phyloP scores from a whole-genome alignment of 2,888 invertebrate species.

The Nomada flava region DNA sequence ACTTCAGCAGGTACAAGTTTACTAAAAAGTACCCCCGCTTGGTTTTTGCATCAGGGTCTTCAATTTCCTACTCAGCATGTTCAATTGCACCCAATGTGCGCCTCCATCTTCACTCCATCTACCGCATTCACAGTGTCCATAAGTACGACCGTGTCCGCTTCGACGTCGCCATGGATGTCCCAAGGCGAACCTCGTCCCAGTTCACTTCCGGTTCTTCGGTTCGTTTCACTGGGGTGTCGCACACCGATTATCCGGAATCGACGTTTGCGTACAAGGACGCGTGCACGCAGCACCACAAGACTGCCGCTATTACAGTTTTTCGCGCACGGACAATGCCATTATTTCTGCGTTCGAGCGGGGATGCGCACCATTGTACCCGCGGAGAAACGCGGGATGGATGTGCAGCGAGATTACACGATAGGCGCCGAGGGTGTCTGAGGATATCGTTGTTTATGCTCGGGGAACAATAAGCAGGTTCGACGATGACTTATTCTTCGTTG shows the following conservation, averaged over 20 bases:
- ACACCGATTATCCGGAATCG: slow-evolving; percentile 45
- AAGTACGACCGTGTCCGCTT: slow-evolving; percentile 24
- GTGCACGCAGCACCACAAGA: slow-evolving; percentile 14
- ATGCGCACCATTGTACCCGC: slow-evolving; percentile 66
- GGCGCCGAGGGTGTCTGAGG: slow-evolving; percentile 36
- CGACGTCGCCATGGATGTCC: neutral
- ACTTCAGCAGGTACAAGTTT: too few relatives aligned
- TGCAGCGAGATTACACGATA: slow-evolving; percentile 69
- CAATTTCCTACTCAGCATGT: too few relatives aligned
- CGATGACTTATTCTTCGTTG: slow-evolving; percentile 64
- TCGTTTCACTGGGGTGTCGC: slow-evolving; percentile 50
- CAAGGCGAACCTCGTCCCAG: slow-evolving; percentile 1
- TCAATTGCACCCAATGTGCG: too few relatives aligned
- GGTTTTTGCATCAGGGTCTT: too few relatives aligned
- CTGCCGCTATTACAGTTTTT: slow-evolving; percentile 57
- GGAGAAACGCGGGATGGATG: slow-evolving; percentile 57
- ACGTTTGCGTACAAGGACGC: slow-evolving; percentile 40
- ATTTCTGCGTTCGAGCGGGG: slow-evolving; percentile 65
- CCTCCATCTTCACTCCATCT: too few relatives aligned
- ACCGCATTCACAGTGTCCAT: slow-evolving; percentile 33
- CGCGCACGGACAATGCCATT: slow-evolving; percentile 65
- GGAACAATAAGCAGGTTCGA: slow-evolving; percentile 53
- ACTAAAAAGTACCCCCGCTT: too few relatives aligned
- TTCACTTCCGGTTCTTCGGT: slow-evolving; percentile 49
- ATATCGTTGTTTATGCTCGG: slow-evolving; percentile 63